phyloP scores from a whole-genome alignment of 2,888 invertebrate genomes.

The Synergus umbraculus region DNA sequence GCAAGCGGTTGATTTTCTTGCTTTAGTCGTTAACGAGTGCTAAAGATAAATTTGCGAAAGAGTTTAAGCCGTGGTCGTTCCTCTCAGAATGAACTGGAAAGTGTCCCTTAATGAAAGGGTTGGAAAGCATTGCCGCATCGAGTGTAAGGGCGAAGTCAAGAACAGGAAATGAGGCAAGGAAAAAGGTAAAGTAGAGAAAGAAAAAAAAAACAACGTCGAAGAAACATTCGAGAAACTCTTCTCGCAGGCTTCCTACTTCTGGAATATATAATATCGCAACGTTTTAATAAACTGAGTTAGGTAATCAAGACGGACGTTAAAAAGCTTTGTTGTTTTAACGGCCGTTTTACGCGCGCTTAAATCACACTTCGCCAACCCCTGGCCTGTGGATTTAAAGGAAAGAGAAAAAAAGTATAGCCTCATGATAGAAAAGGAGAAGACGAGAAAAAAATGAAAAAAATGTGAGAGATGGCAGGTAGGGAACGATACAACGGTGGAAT shows the following conservation, averaged over 20 bases:
- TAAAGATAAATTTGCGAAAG: conserved; percentile 21
- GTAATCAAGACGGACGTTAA: conserved; percentile 75
- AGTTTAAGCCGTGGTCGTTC: background rate
- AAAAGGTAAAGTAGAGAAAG: conserved; percentile 21
- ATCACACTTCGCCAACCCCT: conserved; percentile 70
- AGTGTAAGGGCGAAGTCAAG: background rate
- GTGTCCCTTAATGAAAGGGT: conserved; percentile 18
- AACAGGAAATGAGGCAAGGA: background rate
- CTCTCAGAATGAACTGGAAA: conserved; percentile 1
- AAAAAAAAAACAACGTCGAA: conserved; percentile 40
- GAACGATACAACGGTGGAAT: conserved; percentile 63
- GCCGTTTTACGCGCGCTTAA: conserved; percentile 75
- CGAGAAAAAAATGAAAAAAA: conserved; percentile 47
- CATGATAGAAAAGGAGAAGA: conserved; percentile 50
- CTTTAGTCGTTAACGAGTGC: background rate
- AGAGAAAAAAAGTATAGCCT: conserved; percentile 46
- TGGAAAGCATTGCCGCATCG: background rate
- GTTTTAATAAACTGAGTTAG: conserved; percentile 76
- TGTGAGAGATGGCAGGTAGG: conserved; percentile 52
- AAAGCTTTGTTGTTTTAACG: conserved; percentile 76
- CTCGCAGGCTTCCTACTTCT: conserved; percentile 39
- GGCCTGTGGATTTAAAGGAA: conserved; percentile 48
- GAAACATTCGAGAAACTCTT: conserved; percentile 48
- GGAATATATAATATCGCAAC: conserved; percentile 70
- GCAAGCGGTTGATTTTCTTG: background rate